Evolutionary conservation across 1,140 invertebrate species (phyloP).

Genomic region (Doryteuthis pealeii): DNA sequence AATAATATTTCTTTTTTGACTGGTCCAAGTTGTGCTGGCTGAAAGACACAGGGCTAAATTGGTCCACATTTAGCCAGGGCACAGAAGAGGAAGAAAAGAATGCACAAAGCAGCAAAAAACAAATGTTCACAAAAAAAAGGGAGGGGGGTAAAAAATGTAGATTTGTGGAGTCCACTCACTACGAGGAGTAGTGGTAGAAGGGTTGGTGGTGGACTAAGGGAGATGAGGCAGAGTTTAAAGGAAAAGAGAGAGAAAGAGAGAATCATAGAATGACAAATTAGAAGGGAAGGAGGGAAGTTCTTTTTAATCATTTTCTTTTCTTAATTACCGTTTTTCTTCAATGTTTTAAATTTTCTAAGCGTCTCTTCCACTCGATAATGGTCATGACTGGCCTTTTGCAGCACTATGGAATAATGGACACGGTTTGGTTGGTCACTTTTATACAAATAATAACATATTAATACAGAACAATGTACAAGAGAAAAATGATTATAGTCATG

Average conservation of each 20-base stretch:
- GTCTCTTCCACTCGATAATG: conserved; percentile 8
- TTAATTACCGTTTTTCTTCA: neutral
- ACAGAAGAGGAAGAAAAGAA: neutral
- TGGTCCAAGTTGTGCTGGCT: neutral
- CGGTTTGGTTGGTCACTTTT: conserved; percentile 13
- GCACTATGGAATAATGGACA: conserved; percentile 14
- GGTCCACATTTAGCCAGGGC: conserved; percentile 6
- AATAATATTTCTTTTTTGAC: no score
- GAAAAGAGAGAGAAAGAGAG: neutral
- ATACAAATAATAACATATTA: conserved; percentile 13
- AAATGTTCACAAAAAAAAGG: neutral
- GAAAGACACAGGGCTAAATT: conserved; percentile 4
- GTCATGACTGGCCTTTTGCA: conserved; percentile 1
- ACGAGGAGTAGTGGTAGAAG: no score
- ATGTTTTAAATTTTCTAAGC: neutral
- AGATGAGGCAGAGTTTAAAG: neutral
- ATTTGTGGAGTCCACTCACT: neutral
- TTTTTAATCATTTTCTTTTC: neutral
- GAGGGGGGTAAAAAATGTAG: neutral
- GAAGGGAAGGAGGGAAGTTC: neutral
- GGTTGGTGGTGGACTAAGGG: neutral
- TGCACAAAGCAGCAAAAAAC: neutral
- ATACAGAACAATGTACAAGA: conserved; percentile 17
- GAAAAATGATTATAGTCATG: conserved; percentile 7
- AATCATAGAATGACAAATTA: neutral